Percentiles rank a stretch among this genome's conserved stretches.
phyloP scores from a whole-genome alignment of 2,888 invertebrate genomes.

The Nephrotoma appendiculata region DNA sequence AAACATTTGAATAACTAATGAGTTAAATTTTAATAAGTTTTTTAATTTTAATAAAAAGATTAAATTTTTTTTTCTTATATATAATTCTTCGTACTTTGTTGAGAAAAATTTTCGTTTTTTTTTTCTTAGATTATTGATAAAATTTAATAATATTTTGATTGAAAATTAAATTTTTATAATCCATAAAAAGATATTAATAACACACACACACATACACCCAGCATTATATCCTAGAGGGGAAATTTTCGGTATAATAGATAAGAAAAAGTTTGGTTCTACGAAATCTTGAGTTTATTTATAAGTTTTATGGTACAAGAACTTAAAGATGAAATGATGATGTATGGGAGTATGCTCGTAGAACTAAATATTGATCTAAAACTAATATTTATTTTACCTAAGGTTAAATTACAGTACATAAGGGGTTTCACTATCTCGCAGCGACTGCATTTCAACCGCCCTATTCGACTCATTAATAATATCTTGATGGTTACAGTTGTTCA shows the following conservation, averaged over 20 bases:
- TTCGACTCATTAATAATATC: neutral
- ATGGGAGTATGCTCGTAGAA: no score
- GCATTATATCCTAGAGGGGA: neutral
- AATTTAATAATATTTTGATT: neutral
- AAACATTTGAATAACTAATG: neutral
- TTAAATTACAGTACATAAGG: neutral
- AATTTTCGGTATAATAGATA: neutral
- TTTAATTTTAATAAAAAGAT: neutral
- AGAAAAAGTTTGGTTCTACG: neutral
- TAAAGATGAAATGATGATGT: no score
- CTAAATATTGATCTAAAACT: neutral
- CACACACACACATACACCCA: neutral
- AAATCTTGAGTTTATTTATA: neutral
- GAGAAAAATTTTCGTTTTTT: neutral
- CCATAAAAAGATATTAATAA: neutral
- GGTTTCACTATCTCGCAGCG: neutral
- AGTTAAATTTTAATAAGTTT: neutral
- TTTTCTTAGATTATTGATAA: neutral
- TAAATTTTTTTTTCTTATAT: neutral
- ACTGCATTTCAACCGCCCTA: neutral
- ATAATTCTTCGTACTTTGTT: neutral
- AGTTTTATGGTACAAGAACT: no score
- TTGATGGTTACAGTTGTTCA: neutral
- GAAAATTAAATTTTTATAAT: neutral
- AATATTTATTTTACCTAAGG: neutral